These are phyloP conservation scores for Fragum fragum DNA, from an alignment of 2,888 invertebrate species.

Conservation along the genomic window DNA sequence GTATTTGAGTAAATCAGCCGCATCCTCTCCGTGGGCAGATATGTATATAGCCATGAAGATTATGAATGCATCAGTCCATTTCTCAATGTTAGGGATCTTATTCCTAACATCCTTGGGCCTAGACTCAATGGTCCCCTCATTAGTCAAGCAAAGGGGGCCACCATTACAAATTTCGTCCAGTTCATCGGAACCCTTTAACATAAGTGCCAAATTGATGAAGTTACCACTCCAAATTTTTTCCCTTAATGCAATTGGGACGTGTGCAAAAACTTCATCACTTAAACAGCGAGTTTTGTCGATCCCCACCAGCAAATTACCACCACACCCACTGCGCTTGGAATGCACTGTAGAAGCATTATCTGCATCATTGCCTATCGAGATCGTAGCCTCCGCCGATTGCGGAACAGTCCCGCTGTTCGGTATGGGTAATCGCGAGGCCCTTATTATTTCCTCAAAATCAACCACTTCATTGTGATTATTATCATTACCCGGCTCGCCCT, in stretches of 20 bases:
- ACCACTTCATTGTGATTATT: too few relatives aligned
- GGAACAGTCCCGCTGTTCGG: too few relatives aligned
- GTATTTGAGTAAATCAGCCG: conserved; percentile 40
- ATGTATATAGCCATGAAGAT: conserved; percentile 39
- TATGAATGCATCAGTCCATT: conserved; percentile 53
- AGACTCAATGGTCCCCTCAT: conserved; percentile 29
- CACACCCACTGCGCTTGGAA: too few relatives aligned
- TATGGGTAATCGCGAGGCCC: too few relatives aligned
- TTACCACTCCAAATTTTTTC: conserved; percentile 30
- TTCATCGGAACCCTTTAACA: conserved; percentile 40
- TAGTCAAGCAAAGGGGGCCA: conserved; percentile 2
- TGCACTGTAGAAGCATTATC: too few relatives aligned
- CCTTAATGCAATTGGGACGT: conserved; percentile 30
- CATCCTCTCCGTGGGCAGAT: conserved; percentile 17
- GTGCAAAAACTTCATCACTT: conserved; percentile 32
- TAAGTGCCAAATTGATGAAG: conserved; percentile 44
- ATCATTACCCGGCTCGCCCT: too few relatives aligned
- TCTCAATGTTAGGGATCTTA: conserved; percentile 37
- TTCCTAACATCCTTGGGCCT: conserved; percentile 38
- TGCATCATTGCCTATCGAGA: too few relatives aligned
- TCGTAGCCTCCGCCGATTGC: too few relatives aligned
- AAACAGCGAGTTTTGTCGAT: neutral
- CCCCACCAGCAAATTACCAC: neutral
- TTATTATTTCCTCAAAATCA: too few relatives aligned
- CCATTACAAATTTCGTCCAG: conserved; percentile 39